phyloP scores from a whole-genome alignment of 2,888 invertebrate genomes.

The Drosophila monieri region DNA sequence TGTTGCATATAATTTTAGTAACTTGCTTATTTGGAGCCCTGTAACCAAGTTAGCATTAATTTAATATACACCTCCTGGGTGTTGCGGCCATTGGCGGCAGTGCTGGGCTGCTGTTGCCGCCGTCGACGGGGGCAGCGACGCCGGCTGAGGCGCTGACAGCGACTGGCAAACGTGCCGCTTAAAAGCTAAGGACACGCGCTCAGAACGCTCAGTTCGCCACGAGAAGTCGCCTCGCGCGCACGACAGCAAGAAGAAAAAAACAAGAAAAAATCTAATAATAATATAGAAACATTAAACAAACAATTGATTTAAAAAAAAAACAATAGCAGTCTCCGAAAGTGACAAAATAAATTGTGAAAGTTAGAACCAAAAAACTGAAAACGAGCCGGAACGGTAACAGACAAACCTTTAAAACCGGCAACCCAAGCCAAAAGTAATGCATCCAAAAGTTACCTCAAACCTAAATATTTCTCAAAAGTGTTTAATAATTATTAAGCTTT shows the following conservation, averaged over 20 bases:
- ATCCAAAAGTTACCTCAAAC: conserved; percentile 22
- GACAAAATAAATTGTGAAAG: conserved; percentile 24
- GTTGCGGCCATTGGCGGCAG: conserved; percentile 32
- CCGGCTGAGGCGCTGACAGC: conserved; percentile 11
- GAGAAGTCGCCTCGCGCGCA: conserved; percentile 72
- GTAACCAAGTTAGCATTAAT: conserved; percentile 44
- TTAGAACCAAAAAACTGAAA: conserved; percentile 20
- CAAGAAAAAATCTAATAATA: not conserved
- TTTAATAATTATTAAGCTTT: conserved; percentile 2
- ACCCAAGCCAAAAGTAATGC: conserved; percentile 40
- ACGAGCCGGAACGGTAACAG: conserved; percentile 16
- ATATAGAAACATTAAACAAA: conserved; percentile 12
- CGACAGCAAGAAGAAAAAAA: conserved; percentile 33
- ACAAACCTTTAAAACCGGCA: conserved; percentile 16
- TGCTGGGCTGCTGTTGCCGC: conserved; percentile 5
- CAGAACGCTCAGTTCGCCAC: conserved; percentile 76
- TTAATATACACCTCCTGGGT: conserved; percentile 40
- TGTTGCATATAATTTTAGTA: not conserved
- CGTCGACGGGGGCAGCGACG: conserved; percentile 4
- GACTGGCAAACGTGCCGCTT: conserved; percentile 60
- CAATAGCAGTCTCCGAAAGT: not conserved
- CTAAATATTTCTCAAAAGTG: conserved; percentile 9
- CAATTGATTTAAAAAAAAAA: not conserved
- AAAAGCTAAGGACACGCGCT: conserved; percentile 83
- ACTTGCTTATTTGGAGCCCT: conserved; percentile 8